Conservation (phyloP, 2,797 vertebrate genomes). For the Anisognathus igniventris region DNA sequence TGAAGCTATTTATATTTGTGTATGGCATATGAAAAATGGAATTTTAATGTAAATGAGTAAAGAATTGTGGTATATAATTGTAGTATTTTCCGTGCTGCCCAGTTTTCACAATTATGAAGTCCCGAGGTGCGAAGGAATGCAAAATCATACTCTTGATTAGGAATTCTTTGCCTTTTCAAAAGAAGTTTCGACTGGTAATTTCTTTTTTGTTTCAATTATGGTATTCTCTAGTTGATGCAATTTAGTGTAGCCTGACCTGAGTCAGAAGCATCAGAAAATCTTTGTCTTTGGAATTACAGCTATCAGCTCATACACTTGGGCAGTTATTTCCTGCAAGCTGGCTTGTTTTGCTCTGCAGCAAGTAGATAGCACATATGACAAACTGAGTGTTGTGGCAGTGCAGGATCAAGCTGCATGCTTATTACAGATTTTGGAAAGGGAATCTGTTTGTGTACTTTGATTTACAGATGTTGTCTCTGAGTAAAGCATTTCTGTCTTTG, state of each 20-base stretch:
- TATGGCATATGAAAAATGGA: background rate
- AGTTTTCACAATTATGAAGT: background rate
- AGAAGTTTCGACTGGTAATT: background rate
- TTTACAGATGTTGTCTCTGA: background rate
- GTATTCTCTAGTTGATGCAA: background rate
- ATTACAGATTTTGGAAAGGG: background rate
- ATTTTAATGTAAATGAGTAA: background rate
- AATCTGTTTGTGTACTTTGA: background rate
- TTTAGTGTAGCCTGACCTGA: background rate
- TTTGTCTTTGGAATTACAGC: background rate
- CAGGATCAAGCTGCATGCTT: background rate
- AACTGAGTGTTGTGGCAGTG: background rate
- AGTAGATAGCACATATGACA: background rate
- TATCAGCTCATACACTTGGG: background rate
- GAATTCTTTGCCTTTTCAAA: constrained; percentile 24
- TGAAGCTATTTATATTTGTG: background rate
- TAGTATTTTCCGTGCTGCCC: background rate
- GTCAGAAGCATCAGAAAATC: background rate
- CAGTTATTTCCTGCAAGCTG: background rate
- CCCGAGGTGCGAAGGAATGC: background rate
- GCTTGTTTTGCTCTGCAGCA: background rate
- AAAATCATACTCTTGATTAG: background rate
- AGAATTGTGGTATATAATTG: background rate
- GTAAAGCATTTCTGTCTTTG: background rate
- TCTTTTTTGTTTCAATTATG: background rate